Base-by-base conservation (phyloP, 2,888 invertebrate genomes). In the Philaethria dido region DNA sequence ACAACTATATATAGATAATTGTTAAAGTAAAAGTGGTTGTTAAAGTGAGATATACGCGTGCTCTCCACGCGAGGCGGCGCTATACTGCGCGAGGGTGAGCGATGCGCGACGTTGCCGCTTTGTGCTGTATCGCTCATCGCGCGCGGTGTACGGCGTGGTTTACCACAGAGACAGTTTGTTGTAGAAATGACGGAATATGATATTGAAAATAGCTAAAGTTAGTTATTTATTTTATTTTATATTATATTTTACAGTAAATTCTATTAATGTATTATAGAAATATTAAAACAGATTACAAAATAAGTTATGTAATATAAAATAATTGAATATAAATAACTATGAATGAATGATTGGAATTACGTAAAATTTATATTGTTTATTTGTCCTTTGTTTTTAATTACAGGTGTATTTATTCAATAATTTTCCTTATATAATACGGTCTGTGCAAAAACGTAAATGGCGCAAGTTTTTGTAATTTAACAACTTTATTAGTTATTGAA, bases 1-100 rank as follows among this genome's bases (percentile, higher is more conserved):
- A 25, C 16, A 14, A 39, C 4, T 4, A 2, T 2, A 52, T 16
- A 1, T 9, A 14, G 14, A 50, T 29, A 16, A 16, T n/a, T n/a
- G n/a, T n/a, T n/a, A n/a, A n/a, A n/a, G n/a, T 0, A 11, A 3
- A 8, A 16, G 13, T 14, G 45, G 3, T 39, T 13, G 13, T 39
- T 14, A 14, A 48, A 14, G 13, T 48, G 11, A 3, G 63, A 45
- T 55, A 36, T 25, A 78, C 82, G 75, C 84, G 83, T 76, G 82
- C 81, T 71, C 79, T 73, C 78, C 75, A 73, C 69, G 76, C 80
- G 76, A 77, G 73, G 73, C 69, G 73, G 64, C 77, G 89, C 88
- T 80, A 88, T 87, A 88, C 89, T 89, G 89, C 85, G 87, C 85
- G 66, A 85, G 78, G 76, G 75, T 75, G 83, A 71, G 72, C 72